phyloP scores from a whole-genome alignment of 2,888 invertebrate genomes.

The Helicoverpa assulta region DNA sequence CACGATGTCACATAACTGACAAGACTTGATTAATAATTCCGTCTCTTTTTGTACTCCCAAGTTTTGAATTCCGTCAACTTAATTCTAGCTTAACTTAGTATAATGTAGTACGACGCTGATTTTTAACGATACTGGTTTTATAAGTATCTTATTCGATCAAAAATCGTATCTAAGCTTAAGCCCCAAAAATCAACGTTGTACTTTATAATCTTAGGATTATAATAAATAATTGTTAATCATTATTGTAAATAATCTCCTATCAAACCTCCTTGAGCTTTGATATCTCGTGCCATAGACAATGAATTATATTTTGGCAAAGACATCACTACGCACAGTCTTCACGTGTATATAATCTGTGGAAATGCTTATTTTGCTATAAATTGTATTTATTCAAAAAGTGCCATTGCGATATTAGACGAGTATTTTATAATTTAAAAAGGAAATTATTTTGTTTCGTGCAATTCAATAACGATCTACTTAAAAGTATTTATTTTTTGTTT shows the following conservation, averaged over 20 bases:
- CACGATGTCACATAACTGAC: slow-evolving; percentile 23
- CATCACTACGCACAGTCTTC: slow-evolving; percentile 68
- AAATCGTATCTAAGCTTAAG: neutral
- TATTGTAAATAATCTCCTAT: slow-evolving; percentile 80
- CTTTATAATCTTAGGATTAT: slow-evolving; percentile 49
- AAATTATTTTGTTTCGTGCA: slow-evolving; percentile 75
- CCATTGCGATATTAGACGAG: slow-evolving; percentile 74
- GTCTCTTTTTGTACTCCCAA: slow-evolving; percentile 80
- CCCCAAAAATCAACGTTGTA: slow-evolving; percentile 44
- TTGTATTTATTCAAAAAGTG: slow-evolving; percentile 83
- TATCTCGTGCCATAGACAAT: slow-evolving; percentile 84
- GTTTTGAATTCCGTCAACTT: slow-evolving; percentile 68
- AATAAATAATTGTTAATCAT: slow-evolving; percentile 62
- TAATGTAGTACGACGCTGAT: slow-evolving; percentile 26
- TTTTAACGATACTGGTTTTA: slow-evolving; percentile 7
- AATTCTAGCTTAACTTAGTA: slow-evolving; percentile 44
- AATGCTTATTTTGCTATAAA: slow-evolving; percentile 78
- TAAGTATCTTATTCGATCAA: slow-evolving; percentile 4
- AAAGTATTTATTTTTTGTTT: slow-evolving; percentile 81
- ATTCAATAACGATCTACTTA: slow-evolving; percentile 78
- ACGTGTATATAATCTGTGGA: slow-evolving; percentile 70
- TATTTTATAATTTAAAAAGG: slow-evolving; percentile 52
- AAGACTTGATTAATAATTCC: slow-evolving; percentile 67
- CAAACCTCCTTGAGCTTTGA: slow-evolving; percentile 79
- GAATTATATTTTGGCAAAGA: slow-evolving; percentile 69